Evolutionary conservation across 2,888 invertebrate genomes (phyloP).

Genomic region (Hypsopygia costalis): DNA sequence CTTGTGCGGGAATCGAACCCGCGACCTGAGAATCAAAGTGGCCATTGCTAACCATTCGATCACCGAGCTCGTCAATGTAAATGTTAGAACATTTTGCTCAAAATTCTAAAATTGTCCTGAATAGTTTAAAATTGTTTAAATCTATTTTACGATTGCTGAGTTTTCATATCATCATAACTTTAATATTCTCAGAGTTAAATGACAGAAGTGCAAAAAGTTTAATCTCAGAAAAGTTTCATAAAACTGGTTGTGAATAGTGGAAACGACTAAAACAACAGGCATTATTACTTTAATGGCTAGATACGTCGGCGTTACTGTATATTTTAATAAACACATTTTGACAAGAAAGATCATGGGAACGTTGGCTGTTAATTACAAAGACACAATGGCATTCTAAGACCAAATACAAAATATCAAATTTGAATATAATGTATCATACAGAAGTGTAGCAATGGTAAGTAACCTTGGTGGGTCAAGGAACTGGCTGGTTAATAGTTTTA

Average conservation of each 20-base stretch:
- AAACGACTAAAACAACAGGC: background rate
- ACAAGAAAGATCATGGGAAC: slow-evolving; percentile 16
- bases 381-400: slow-evolving; percentile 53
- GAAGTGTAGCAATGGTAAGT: slow-evolving; percentile 18
- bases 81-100: too few relatives aligned
- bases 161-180: too few relatives aligned
- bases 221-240: background rate
- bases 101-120: too few relatives aligned
- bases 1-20: too few relatives aligned
- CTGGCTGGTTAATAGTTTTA: slow-evolving; percentile 18
- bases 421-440: slow-evolving; percentile 49
- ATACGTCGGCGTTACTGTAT: background rate
- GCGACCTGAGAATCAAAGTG: too few relatives aligned
- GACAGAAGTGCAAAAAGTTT: too few relatives aligned
- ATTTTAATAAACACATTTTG: slow-evolving; percentile 9
- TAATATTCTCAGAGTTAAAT: too few relatives aligned
- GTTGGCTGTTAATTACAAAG: slow-evolving; percentile 23
- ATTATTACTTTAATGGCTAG: slow-evolving; percentile 1
- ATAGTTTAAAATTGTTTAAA: too few relatives aligned
- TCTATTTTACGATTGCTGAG: too few relatives aligned
- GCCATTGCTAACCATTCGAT: too few relatives aligned
- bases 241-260: background rate
- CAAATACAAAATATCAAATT: slow-evolving; percentile 42
- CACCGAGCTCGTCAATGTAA: too few relatives aligned
- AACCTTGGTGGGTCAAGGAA: slow-evolving; percentile 45